phyloP scores from a whole-genome alignment of 2,888 invertebrate genomes.

The Emmelina monodactyla region DNA sequence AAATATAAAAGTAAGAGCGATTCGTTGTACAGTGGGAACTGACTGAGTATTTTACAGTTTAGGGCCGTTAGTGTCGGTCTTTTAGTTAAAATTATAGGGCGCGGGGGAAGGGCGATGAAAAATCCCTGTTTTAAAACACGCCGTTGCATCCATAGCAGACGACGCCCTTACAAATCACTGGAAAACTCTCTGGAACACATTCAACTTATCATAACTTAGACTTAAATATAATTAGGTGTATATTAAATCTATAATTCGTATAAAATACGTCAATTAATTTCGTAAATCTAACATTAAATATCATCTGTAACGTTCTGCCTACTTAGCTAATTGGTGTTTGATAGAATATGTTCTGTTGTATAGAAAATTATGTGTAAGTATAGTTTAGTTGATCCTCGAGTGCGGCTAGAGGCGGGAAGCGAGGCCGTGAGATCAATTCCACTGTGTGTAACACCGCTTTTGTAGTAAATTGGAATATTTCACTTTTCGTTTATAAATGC shows the following conservation, averaged over 20 bases:
- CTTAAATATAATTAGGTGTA: conserved; percentile 11
- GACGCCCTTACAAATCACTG: conserved; percentile 34
- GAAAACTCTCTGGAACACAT: conserved; percentile 61
- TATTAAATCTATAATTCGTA: too few relatives aligned
- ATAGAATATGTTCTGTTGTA: conserved; percentile 51
- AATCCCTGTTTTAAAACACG: conserved; percentile 52
- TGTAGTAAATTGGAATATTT: too few relatives aligned
- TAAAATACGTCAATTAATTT: too few relatives aligned
- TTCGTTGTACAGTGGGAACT: background rate
- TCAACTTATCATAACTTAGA: too few relatives aligned
- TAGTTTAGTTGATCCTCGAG: too few relatives aligned
- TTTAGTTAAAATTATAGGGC: conserved; percentile 20
- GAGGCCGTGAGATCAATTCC: too few relatives aligned
- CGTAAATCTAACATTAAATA: conserved; percentile 18
- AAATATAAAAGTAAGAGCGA: background rate
- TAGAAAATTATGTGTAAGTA: too few relatives aligned
- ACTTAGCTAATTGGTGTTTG: conserved; percentile 56
- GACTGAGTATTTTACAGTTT: conserved; percentile 17
- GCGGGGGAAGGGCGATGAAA: conserved; percentile 20
- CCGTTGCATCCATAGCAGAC: conserved; percentile 31
- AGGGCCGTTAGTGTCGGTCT: conserved; percentile 21
- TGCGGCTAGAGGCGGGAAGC: too few relatives aligned
- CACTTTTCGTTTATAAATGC: too few relatives aligned
- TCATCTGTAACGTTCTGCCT: conserved; percentile 37
- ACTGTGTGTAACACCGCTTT: too few relatives aligned